Evolutionary conservation across 1,140 invertebrate species (phyloP).

Genomic region (Arctopsyche grandis): DNA sequence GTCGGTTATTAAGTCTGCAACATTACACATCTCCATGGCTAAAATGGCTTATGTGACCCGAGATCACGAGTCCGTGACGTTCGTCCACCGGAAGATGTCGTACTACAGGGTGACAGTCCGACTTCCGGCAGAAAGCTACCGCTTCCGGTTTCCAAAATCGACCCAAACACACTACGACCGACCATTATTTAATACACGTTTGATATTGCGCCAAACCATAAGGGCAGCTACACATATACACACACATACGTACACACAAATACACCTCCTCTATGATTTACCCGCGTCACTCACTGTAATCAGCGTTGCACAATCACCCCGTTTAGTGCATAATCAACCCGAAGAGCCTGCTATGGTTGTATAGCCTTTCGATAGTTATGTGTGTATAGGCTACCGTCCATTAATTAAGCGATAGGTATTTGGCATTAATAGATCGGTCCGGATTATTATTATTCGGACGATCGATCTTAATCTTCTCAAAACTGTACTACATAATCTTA

Average conservation of each 20-base stretch:
- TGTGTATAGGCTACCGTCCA: not conserved
- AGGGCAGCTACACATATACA: too few relatives aligned
- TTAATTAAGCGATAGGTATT: not conserved
- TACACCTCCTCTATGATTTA: too few relatives aligned
- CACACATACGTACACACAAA: too few relatives aligned
- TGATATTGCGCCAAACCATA: too few relatives aligned
- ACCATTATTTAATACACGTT: too few relatives aligned
- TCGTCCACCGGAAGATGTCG: conserved; percentile 1
- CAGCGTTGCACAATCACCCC: conserved; percentile 29
- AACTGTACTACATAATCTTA: too few relatives aligned
- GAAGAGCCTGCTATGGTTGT: conserved; percentile 12
- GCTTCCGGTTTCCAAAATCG: too few relatives aligned
- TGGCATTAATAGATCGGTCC: too few relatives aligned
- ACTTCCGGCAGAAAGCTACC: not conserved
- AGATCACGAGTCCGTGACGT: not conserved
- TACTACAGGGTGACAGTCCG: not conserved
- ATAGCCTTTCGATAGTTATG: not conserved
- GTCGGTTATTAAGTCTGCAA: too few relatives aligned
- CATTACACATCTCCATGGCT: not conserved
- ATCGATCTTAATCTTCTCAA: too few relatives aligned
- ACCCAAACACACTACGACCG: too few relatives aligned
- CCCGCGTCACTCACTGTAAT: conserved; percentile 18
- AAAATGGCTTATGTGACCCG: not conserved
- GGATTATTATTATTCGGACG: too few relatives aligned
- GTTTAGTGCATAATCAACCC: conserved; percentile 35